A percentile compares a stretch with the other conserved stretches of the same genome.
These are phyloP conservation scores for Muscicapa adusta DNA, from an alignment of 2,113 vertebrate species.

Conservation along the genomic window DNA sequence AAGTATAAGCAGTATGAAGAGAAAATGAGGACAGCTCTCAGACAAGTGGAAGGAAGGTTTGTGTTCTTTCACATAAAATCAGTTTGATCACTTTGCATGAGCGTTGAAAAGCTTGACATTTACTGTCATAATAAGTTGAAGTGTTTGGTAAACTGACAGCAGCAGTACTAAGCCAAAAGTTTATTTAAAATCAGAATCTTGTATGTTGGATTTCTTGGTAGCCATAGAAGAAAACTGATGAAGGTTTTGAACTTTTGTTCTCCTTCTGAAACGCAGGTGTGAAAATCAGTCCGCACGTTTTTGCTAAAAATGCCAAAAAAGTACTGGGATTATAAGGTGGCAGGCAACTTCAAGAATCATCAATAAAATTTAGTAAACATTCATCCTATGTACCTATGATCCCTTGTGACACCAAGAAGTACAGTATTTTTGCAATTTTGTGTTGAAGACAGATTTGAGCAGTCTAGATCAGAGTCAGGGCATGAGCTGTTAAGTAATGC, in stretches of 20 bases:
- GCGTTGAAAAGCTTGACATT: neutral
- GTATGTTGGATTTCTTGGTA: neutral
- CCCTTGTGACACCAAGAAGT: neutral
- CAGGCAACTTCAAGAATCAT: neutral
- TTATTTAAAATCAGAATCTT: neutral
- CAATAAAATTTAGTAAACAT: neutral
- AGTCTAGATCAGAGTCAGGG: neutral
- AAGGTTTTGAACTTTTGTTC: neutral
- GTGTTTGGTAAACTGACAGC: neutral
- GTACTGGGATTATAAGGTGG: neutral
- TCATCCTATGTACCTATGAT: neutral
- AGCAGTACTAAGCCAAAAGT: neutral
- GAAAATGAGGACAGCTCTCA: slow-evolving; percentile 66
- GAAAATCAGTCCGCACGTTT: neutral
- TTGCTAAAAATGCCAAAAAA: neutral
- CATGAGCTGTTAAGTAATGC: neutral
- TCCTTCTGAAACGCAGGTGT: neutral
- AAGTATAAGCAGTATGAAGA: slow-evolving; percentile 69
- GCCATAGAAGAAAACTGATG: neutral
- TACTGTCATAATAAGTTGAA: neutral
- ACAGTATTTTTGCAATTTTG: neutral
- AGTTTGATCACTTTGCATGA: neutral
- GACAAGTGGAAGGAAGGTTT: slow-evolving; percentile 72
- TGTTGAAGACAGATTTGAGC: neutral
- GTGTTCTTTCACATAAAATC: neutral